Conservation (phyloP, 2,888 invertebrate species). For the Drosophila cracens region DNA sequence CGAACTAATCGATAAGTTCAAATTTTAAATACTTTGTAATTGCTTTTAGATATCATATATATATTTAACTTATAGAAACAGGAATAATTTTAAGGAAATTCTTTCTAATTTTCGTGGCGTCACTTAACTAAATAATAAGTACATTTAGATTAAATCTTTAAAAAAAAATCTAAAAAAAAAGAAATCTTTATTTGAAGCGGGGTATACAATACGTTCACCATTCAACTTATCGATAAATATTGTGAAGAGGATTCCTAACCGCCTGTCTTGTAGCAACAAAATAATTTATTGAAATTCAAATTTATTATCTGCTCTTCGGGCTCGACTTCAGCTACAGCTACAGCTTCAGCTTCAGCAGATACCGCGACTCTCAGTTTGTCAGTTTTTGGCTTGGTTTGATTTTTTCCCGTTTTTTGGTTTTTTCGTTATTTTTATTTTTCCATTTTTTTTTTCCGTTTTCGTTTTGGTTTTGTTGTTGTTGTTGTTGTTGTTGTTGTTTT, state of each 20-base stretch:
- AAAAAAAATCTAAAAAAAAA: too few species aligned
- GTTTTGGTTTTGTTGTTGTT: conserved; percentile 14
- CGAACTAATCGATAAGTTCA: not conserved
- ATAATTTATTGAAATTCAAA: conserved; percentile 82
- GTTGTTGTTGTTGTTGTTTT: not conserved
- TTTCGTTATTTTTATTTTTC: conserved; percentile 14
- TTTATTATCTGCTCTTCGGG: conserved; percentile 75
- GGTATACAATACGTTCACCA: conserved; percentile 21
- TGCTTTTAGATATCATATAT: not conserved
- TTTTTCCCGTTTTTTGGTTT: conserved; percentile 45
- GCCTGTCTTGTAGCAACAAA: conserved; percentile 75
- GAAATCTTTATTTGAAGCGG: not conserved
- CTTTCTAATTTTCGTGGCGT: not conserved
- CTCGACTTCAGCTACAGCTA: conserved; percentile 51
- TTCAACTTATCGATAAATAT: not conserved
- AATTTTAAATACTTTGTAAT: not conserved
- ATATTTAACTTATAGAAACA: not conserved
- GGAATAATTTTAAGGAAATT: not conserved
- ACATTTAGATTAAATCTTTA: not conserved
- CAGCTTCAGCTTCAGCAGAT: conserved; percentile 7
- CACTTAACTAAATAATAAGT: not conserved
- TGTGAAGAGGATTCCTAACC: conserved; percentile 49
- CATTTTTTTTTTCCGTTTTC: not conserved
- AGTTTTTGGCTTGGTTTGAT: conserved; percentile 50
- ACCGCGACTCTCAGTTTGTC: conserved; percentile 14